A percentile compares a stretch with the other conserved stretches of the same genome.
These are phyloP conservation scores for Cremastinae sp. DNA, from an alignment of 2,888 invertebrate species.

Conservation along the genomic window DNA sequence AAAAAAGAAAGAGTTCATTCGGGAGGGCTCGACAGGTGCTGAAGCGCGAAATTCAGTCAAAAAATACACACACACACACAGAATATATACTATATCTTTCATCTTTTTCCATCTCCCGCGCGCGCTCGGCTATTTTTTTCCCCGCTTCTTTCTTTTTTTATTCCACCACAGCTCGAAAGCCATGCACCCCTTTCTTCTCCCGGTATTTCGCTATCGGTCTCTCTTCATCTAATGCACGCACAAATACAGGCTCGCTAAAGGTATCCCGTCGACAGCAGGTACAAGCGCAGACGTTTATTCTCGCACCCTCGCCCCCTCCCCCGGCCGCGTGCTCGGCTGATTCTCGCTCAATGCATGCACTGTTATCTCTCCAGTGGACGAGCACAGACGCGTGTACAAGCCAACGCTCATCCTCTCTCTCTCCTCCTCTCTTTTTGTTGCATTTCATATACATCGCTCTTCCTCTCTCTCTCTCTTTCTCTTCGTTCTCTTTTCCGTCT, in stretches of 20 bases:
- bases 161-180: slow-evolving; percentile 51
- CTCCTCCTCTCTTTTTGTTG: slow-evolving; percentile 24
- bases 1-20: slow-evolving; percentile 4
- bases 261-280: too few species aligned
- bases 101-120: background rate
- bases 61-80: background rate
- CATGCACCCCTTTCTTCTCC: slow-evolving; percentile 30
- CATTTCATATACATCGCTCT: slow-evolving; percentile 43
- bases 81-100: too few species aligned
- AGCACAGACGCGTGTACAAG: slow-evolving; percentile 44
- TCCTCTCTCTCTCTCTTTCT: slow-evolving; percentile 35
- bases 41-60: slow-evolving; percentile 46
- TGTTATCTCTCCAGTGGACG: slow-evolving; percentile 31
- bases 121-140: slow-evolving; percentile 58
- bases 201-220: slow-evolving; percentile 35
- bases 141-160: slow-evolving; percentile 58
- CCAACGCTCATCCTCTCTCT: slow-evolving; percentile 46
- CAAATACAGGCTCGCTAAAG: slow-evolving; percentile 7
- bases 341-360: slow-evolving; percentile 44
- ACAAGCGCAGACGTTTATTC: slow-evolving; percentile 35
- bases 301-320: slow-evolving; percentile 43
- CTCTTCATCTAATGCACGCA: slow-evolving; percentile 22
- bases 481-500: slow-evolving; percentile 40
- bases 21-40: slow-evolving; percentile 54
- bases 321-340: slow-evolving; percentile 22